Percentiles rank a stretch among this genome's conserved stretches.
These are phyloP conservation scores for Ophthalmotilapia sp. DNA, from an alignment of 2,113 vertebrate species.

Conservation along the genomic window DNA sequence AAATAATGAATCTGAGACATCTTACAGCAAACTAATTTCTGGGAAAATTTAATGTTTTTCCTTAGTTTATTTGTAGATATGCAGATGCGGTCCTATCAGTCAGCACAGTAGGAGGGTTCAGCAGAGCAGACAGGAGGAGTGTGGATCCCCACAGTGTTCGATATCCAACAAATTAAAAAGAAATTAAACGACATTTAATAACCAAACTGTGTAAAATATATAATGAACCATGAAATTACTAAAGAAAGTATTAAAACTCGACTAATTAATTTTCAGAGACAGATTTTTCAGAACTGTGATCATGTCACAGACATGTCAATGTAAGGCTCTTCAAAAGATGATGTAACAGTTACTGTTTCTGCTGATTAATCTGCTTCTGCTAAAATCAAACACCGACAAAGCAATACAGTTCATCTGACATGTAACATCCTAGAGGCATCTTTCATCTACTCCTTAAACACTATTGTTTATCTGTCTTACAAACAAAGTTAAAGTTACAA, in stretches of 20 bases:
- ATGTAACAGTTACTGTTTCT: not conserved
- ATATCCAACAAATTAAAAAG: not conserved
- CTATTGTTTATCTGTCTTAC: no score
- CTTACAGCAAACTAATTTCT: not conserved
- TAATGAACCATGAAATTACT: not conserved
- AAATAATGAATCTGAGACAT: not conserved
- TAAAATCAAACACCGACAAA: not conserved
- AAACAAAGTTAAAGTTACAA: not conserved
- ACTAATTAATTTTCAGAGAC: not conserved
- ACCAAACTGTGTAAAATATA: not conserved
- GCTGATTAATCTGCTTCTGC: not conserved
- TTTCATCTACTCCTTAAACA: not conserved
- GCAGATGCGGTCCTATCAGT: not conserved
- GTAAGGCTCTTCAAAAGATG: not conserved
- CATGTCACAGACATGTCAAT: not conserved
- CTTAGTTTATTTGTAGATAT: not conserved
- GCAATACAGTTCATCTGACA: not conserved
- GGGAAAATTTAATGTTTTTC: not conserved
- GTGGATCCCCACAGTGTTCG: not conserved
- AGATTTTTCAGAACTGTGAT: not conserved
- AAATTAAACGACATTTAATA: not conserved
- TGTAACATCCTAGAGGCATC: rapidly evolving
- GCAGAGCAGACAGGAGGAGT: not conserved
- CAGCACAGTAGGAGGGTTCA: not conserved
- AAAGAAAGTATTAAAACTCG: not conserved